A percentile compares a stretch with the other conserved stretches of the same genome.
Evolutionary conservation across 30 jellyfish, hydroid and myxozoan genomes (phyloP).

Genomic region (Chrysaora quinquecirrha): DNA sequence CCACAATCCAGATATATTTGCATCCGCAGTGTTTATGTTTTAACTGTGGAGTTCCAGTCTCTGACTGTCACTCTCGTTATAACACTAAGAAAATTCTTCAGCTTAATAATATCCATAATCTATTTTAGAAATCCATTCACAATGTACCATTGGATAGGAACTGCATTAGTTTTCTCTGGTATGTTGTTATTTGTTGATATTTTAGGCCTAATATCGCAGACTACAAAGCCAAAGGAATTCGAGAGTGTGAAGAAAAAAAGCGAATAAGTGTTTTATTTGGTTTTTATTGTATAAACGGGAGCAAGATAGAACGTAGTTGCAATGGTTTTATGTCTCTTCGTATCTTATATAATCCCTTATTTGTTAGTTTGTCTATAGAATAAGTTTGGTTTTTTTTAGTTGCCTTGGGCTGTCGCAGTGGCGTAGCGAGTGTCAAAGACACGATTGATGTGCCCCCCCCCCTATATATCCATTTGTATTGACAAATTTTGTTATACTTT

Average conservation of each 20-base stretch:
- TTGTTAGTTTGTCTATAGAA: no score
- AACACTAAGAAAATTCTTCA: slow-evolving; percentile 83
- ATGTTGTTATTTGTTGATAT: slow-evolving; percentile 72
- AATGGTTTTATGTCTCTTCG: no score
- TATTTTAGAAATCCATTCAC: slow-evolving; percentile 89
- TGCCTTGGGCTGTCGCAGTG: no score
- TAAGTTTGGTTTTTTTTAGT: no score
- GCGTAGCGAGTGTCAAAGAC: no score
- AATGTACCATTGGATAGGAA: slow-evolving; percentile 89
- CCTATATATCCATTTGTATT: no score
- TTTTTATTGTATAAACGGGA: no score
- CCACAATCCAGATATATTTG: slow-evolving; percentile 70
- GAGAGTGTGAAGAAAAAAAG: neutral
- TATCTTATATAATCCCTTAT: no score
- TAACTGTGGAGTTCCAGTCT: slow-evolving; percentile 86
- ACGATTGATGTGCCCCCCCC: no score
- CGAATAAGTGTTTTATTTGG: no score
- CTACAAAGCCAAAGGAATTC: neutral
- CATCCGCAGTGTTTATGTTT: slow-evolving; percentile 79
- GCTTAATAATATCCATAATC: slow-evolving; percentile 73
- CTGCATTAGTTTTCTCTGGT: slow-evolving; percentile 85
- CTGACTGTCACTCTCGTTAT: slow-evolving; percentile 82
- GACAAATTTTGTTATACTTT: no score
- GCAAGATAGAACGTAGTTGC: no score
- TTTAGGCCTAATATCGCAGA: neutral